phyloP scores from a whole-genome alignment of 2,888 invertebrate species.

The Limenitis camilla region DNA sequence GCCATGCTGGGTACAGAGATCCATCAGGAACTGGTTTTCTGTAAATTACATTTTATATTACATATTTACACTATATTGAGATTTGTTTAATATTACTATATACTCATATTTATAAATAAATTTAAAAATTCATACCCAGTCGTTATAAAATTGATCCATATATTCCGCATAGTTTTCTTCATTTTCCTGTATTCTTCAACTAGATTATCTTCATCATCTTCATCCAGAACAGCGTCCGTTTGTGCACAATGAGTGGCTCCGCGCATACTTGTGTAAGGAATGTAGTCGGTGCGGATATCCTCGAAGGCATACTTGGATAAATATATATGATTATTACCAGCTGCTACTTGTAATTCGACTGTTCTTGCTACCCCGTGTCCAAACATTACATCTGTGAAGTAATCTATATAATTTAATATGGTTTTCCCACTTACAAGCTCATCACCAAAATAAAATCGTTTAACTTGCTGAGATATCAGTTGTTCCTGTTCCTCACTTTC shows the following conservation, averaged over 20 bases:
- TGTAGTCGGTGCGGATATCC: slow-evolving; percentile 28
- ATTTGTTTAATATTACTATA: neutral
- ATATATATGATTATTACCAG: slow-evolving; percentile 40
- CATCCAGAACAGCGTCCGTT: slow-evolving; percentile 30
- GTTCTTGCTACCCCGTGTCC: slow-evolving; percentile 32
- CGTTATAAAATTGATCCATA: slow-evolving; percentile 32
- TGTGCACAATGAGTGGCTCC: slow-evolving; percentile 35
- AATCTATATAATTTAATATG: slow-evolving; percentile 37
- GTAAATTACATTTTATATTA: slow-evolving; percentile 6
- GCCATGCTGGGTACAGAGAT: slow-evolving; percentile 36
- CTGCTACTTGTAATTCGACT: slow-evolving; percentile 32
- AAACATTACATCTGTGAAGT: slow-evolving; percentile 48
- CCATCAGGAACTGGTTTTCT: slow-evolving; percentile 27
- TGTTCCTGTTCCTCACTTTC: slow-evolving; percentile 33
- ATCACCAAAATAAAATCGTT: slow-evolving; percentile 35
- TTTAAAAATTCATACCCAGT: slow-evolving; percentile 27
- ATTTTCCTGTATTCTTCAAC: slow-evolving; percentile 24
- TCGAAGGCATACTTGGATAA: slow-evolving; percentile 43
- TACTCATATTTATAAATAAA: neutral
- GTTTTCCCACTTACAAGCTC: slow-evolving; percentile 30
- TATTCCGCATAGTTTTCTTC: slow-evolving; percentile 28
- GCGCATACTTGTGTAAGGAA: slow-evolving; percentile 30
- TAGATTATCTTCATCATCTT: slow-evolving; percentile 21
- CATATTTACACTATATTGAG: too few relatives aligned
- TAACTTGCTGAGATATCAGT: slow-evolving; percentile 31